Base-by-base conservation (phyloP, 2,888 invertebrate species). In the Hirtodrosophila histrioides region DNA sequence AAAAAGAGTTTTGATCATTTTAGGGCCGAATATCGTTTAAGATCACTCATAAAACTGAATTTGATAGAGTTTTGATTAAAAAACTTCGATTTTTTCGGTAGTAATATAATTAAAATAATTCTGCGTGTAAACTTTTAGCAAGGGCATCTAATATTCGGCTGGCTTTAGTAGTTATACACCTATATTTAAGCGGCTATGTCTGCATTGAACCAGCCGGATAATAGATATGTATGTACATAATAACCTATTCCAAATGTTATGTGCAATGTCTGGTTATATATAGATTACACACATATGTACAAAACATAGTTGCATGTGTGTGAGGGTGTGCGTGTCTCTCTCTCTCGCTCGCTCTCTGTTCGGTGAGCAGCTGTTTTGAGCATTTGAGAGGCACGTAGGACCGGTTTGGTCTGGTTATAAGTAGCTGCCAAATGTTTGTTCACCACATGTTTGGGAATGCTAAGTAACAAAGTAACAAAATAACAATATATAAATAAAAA, bases 351-450 rank as follows among this genome's bases (percentile, higher is more conserved):
- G 1, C 17, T 17, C 2, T 17, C 17, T 17, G 17, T 65, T 69
- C 62, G 65, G 60, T 61, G 40, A 67, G 69, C 72, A 66, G 67
- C 67, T 68, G 67, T 68, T 68, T 64, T 11, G n/a, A 35, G 23
- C 36, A 39, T 55, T 61, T 61, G 57, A n/a, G 43, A 43, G 61
- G 43, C 55, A 64, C 51, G 37, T 46, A 10, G 37, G 44, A 77
- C 77, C 77, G 77, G 77, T 77, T 77, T 61, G 12, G 57, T 57
- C 60, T 55, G 68, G 62, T 51, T 71, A 43, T 46, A 54, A 63
- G 67, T 66, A 55, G 65, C 61, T 73, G 69, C 44, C 54, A 70
- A 75, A 81, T 81, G 81, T 81, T 81, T 81, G 81, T 68, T 78
- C 70, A 75, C 72, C 79, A 74, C n/a, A 73, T 73, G 73, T 74